These are phyloP conservation scores for Cottoperca gobio DNA, from an alignment of 2,797 vertebrate species.

Conservation along the genomic window DNA sequence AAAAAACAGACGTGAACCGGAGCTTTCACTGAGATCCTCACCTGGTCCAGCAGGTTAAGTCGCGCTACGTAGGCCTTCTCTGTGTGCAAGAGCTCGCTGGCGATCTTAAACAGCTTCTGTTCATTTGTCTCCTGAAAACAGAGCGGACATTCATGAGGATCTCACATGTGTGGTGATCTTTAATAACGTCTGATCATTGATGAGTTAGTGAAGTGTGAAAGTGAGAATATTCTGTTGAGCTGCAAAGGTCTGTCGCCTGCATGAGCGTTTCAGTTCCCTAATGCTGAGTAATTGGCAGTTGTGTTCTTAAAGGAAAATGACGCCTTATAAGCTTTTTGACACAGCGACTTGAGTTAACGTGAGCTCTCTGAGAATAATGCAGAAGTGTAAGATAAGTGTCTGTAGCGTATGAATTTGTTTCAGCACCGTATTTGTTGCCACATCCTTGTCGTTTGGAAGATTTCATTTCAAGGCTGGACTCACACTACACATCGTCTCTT, in stretches of 20 bases:
- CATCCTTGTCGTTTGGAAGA: conserved; percentile 12
- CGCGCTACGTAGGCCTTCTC: conserved; percentile 95
- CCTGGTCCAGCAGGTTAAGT: conserved; percentile 94
- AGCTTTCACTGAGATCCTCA: conserved; percentile 62
- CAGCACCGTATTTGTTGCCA: conserved; percentile 9
- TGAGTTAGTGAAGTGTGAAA: neutral
- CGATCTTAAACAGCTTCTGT: conserved; percentile 96
- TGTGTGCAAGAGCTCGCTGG: conserved; percentile 95
- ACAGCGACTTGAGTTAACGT: neutral
- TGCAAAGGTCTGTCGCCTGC: neutral
- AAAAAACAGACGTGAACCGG: conserved; percentile 18
- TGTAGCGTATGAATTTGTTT: neutral
- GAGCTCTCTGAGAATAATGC: conserved; percentile 10
- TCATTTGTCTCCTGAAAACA: conserved; percentile 92
- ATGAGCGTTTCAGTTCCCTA: conserved; percentile 1
- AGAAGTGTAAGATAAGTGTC: conserved; percentile 35
- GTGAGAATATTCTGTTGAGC: neutral
- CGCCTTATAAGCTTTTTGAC: neutral
- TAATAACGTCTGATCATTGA: neutral
- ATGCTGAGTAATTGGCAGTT: neutral
- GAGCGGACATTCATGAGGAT: neutral
- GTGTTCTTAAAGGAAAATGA: conserved; percentile 5
- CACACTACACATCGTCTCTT: neutral
- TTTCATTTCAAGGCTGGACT: neutral
- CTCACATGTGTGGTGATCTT: neutral